Conservation (phyloP, 1,140 invertebrate genomes). For the Nymphalis io region DNA sequence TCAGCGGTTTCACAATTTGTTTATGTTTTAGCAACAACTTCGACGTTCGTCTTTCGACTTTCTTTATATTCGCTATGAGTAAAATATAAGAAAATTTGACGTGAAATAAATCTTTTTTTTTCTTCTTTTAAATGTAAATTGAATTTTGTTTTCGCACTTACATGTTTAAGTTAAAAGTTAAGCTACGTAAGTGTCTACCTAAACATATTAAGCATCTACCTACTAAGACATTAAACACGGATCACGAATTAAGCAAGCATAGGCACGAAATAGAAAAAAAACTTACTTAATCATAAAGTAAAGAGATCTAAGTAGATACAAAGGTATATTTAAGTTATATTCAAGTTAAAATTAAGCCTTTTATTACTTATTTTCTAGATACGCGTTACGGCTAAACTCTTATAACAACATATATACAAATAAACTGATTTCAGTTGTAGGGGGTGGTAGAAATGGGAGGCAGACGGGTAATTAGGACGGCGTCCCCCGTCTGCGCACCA, state of each 20-base stretch:
- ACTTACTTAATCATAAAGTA: no score
- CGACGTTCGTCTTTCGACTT: slow-evolving; percentile 21
- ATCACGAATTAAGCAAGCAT: no score
- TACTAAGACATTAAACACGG: no score
- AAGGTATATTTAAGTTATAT: no score
- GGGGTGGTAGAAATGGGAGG: slow-evolving; percentile 17
- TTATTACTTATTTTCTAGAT: neutral
- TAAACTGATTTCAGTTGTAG: slow-evolving; percentile 2
- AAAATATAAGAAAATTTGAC: slow-evolving; percentile 6
- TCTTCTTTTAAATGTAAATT: neutral
- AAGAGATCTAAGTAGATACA: no score
- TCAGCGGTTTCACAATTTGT: slow-evolving; percentile 60
- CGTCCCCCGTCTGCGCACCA: slow-evolving; percentile 23
- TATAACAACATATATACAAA: neutral
- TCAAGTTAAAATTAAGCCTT: no score
- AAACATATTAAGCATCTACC: no score
- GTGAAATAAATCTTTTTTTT: slow-evolving; percentile 16
- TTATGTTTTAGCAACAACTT: slow-evolving; percentile 54
- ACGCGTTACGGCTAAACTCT: neutral
- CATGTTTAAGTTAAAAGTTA: no score
- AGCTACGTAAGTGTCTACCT: no score
- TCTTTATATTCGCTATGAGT: slow-evolving; percentile 10
- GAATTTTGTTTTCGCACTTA: no score
- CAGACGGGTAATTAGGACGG: slow-evolving; percentile 28
- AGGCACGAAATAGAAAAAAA: no score